Evolutionary conservation across 2,888 invertebrate species (phyloP).

Genomic region (Cantharis lateralis): DNA sequence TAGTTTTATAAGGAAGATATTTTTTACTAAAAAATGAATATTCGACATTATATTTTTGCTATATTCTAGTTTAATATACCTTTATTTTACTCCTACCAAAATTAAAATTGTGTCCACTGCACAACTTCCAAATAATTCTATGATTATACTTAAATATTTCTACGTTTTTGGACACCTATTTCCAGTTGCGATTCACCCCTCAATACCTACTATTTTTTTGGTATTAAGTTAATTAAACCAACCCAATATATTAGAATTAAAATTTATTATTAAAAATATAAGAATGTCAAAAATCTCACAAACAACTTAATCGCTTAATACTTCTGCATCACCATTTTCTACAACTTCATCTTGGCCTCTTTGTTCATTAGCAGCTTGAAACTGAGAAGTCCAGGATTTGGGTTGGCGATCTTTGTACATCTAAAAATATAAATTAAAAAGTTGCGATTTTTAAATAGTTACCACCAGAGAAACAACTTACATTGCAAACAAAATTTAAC

Average conservation of each 20-base stretch:
- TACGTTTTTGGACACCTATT: no score
- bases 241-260: neutral
- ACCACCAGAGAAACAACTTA: neutral
- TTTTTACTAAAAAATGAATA: no score
- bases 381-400: conserved; percentile 21
- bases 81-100: no score
- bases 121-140: no score
- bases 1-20: no score
- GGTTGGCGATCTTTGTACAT: conserved; percentile 17
- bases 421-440: conserved; percentile 6
- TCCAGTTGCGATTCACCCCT: no score
- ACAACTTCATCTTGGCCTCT: neutral
- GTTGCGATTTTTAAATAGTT: neutral
- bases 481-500: conserved; percentile 27
- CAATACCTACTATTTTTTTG: no score
- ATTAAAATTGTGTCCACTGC: no score
- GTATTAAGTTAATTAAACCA: neutral
- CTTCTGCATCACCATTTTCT: neutral
- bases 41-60: no score
- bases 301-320: neutral
- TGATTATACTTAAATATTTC: no score
- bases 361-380: neutral
- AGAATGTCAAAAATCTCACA: neutral
- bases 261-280: neutral
- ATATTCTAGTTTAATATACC: no score